phyloP scores from a whole-genome alignment of 2,888 invertebrate genomes.

The Agriopis aurantiaria region DNA sequence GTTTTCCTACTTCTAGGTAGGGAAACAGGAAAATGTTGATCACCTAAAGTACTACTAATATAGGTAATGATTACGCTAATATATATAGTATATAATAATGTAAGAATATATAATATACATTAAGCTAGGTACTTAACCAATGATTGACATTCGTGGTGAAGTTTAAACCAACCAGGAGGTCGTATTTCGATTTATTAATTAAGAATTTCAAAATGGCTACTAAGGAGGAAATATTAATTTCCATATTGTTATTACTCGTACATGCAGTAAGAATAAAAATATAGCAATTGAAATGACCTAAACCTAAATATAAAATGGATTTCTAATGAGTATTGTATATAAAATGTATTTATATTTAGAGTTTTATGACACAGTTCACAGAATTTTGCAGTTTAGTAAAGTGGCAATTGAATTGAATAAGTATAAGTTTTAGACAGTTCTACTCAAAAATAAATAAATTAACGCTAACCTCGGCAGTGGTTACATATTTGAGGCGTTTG shows the following conservation, averaged over 20 bases:
- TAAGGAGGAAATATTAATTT: slow-evolving; percentile 32
- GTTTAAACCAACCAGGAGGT: slow-evolving; percentile 31
- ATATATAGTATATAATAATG: not conserved
- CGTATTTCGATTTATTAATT: slow-evolving; percentile 3
- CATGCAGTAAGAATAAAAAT: not conserved
- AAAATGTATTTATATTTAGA: no score
- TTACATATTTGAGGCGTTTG: no score
- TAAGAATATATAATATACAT: not conserved
- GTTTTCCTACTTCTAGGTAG: slow-evolving; percentile 24
- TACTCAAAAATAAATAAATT: no score
- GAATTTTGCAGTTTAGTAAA: no score
- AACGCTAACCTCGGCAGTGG: no score
- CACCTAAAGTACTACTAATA: slow-evolving; percentile 15
- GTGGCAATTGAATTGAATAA: no score
- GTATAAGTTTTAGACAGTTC: no score
- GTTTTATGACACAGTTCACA: no score
- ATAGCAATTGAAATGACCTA: not conserved
- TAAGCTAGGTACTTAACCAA: slow-evolving; percentile 24
- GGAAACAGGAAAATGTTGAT: slow-evolving; percentile 18
- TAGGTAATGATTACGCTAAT: not conserved
- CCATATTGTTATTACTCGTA: not conserved
- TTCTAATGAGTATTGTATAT: no score
- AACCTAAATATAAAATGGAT: not conserved
- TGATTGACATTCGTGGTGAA: slow-evolving; percentile 28
- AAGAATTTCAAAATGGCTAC: slow-evolving; percentile 39